Percentiles rank a stretch among this genome's conserved stretches.
These are phyloP conservation scores for Darevskia nairensis DNA, from an alignment of 2,797 vertebrate genomes.

Conservation along the genomic window DNA sequence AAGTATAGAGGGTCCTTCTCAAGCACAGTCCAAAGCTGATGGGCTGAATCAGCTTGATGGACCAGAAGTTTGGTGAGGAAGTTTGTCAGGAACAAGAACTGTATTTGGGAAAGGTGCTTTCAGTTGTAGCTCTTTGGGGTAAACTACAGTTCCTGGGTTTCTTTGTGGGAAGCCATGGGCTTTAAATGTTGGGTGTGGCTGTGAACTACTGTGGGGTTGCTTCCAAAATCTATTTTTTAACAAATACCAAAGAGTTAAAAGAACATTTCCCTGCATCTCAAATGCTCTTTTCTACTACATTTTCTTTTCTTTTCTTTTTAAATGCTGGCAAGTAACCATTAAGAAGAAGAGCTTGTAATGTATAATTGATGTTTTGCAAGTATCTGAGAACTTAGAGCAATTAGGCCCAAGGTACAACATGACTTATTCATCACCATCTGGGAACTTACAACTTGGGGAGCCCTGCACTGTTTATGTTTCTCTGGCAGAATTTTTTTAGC, in stretches of 20 bases:
- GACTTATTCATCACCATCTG: conserved; percentile 74
- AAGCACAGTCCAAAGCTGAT: too few relatives aligned
- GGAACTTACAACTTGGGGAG: conserved; percentile 61
- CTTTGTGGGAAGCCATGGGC: too few relatives aligned
- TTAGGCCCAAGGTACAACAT: conserved; percentile 63
- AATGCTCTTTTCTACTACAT: conserved; percentile 51
- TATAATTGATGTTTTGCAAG: conserved; percentile 72
- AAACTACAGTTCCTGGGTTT: too few relatives aligned
- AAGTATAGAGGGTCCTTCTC: too few relatives aligned
- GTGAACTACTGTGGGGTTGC: not conserved
- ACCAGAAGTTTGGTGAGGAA: too few relatives aligned
- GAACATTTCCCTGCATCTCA: conserved; percentile 45
- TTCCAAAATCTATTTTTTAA: conserved; percentile 33
- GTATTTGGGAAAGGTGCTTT: too few relatives aligned
- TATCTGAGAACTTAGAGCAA: conserved; percentile 70
- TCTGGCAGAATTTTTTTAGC: conserved; percentile 54
- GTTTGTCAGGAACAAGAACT: too few relatives aligned
- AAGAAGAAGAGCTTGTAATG: conserved; percentile 67
- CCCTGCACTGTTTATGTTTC: conserved; percentile 61
- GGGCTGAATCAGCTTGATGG: too few relatives aligned
- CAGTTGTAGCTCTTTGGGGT: too few relatives aligned
- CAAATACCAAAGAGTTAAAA: conserved; percentile 39
- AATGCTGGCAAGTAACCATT: conserved; percentile 70
- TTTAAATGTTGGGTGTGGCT: too few relatives aligned
- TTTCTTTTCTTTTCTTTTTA: conserved; percentile 51